Evolutionary conservation across 2,113 vertebrate species (phyloP), one percentile per base, ranked within the genome.

Genomic region (Harpagus bidentatus): DNA sequence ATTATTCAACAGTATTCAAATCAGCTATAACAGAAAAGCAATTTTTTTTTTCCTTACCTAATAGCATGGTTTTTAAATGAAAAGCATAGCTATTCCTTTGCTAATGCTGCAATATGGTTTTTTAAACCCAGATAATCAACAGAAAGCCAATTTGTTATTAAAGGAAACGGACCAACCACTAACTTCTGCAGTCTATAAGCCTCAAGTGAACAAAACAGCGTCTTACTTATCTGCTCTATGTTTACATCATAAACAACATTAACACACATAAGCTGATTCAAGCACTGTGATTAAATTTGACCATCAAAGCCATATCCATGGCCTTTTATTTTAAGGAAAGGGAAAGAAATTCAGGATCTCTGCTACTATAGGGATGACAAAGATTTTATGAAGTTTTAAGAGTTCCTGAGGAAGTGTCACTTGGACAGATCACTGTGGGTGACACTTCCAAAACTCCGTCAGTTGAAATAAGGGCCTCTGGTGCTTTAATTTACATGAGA

Each of bases 221-320:
- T 34, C 72, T 85, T 48, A 13, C 22, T 52, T 90, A 50, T 58
- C 84, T 95, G 25, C 16, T 83, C 29, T 48, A 29, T 47, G 70
- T 88, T 97, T 93, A 48, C 43, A 72, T 55, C 63, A 89, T 81
- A 90, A 96, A 93, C 73, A 93, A 81, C 14, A 73, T 61, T 67
- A 92, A 95, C 82, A 92, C 34, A n/a, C 25, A 86, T 10, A 84
- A 72, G 13, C 31, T 55, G 42, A 70, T 94, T 91, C 67, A 77
- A 94, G 47, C 38, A 70, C 32, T 43, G n/a, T 78, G 93, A 88
- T 67, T 93, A 93, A 63, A 66, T 80, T 22, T 72, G 83, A 71
- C 43, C 73, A 92, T 56, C 50, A 96, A 96, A 52, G 45, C 14
- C 53, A 63, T 61, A 87, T 47, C 31, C 31, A 18, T 47, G 16